Evolutionary conservation across 2,888 invertebrate genomes (phyloP).

Genomic region (Polyommatus iphigenia): DNA sequence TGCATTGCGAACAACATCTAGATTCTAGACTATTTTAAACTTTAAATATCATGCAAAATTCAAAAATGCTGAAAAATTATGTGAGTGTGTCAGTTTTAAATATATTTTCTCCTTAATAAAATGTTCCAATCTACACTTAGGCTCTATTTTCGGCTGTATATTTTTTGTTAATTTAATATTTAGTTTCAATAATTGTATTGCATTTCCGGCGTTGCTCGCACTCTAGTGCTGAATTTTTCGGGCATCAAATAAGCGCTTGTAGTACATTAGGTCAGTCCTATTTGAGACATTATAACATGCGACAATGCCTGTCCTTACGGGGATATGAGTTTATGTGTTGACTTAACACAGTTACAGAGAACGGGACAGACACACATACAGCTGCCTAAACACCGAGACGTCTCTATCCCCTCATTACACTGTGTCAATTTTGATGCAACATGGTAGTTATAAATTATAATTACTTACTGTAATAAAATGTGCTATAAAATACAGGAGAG

Average conservation of each 20-base stretch:
- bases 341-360: slow-evolving; percentile 43
- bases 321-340: slow-evolving; percentile 36
- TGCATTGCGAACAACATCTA: too few species aligned
- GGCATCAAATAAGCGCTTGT: neutral
- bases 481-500: neutral
- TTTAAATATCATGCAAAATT: too few species aligned
- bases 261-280: neutral
- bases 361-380: slow-evolving; percentile 44
- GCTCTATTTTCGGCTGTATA: too few species aligned
- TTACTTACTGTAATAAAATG: neutral
- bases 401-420: slow-evolving; percentile 15
- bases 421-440: slow-evolving; percentile 11
- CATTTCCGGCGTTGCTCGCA: too few species aligned
- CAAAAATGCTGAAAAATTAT: too few species aligned
- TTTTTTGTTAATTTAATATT: too few species aligned
- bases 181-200: too few species aligned
- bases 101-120: too few species aligned
- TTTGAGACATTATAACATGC: neutral
- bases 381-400: slow-evolving; percentile 44
- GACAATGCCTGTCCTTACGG: neutral
- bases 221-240: too few species aligned
- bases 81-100: too few species aligned
- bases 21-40: neutral
- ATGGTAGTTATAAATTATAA: neutral
- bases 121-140: too few species aligned